These are phyloP conservation scores for Minunthozetes semirufus DNA, from an alignment of 2,888 invertebrate species.

Conservation along the genomic window DNA sequence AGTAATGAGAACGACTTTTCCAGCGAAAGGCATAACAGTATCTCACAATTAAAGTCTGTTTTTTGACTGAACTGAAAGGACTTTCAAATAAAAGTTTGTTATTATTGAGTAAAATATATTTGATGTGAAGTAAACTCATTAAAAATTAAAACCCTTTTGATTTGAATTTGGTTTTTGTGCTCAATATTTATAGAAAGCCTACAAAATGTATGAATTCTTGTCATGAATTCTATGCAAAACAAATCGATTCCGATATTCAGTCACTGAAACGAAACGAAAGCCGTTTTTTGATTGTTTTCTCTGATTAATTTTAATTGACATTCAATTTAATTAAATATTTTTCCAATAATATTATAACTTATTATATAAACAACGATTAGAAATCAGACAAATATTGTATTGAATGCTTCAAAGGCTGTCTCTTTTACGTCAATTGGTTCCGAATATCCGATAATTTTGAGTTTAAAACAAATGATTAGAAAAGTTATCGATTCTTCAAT, in stretches of 20 bases:
- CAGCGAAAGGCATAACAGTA: neutral
- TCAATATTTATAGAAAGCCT: neutral
- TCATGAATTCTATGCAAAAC: neutral
- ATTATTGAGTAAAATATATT: too few relatives aligned
- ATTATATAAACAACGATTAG: too few relatives aligned
- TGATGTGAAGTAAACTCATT: too few relatives aligned
- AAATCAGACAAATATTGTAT: neutral
- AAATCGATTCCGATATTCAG: neutral
- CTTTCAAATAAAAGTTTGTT: too few relatives aligned
- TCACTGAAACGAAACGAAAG: constrained; percentile 1
- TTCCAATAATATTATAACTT: neutral
- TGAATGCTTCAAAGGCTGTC: neutral
- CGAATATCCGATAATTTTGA: neutral
- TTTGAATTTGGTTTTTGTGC: neutral
- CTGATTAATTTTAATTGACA: neutral
- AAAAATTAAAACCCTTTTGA: neutral
- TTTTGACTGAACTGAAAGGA: neutral
- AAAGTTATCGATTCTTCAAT: neutral
- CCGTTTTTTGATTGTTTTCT: neutral
- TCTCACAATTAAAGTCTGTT: neutral
- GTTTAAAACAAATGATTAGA: neutral
- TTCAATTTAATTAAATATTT: neutral
- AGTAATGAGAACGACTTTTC: constrained; percentile 11
- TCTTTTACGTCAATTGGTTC: neutral
- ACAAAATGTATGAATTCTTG: too few relatives aligned